Evolutionary conservation across 2,797 vertebrate species (phyloP).

Genomic region (Centropyge bicolor): DNA sequence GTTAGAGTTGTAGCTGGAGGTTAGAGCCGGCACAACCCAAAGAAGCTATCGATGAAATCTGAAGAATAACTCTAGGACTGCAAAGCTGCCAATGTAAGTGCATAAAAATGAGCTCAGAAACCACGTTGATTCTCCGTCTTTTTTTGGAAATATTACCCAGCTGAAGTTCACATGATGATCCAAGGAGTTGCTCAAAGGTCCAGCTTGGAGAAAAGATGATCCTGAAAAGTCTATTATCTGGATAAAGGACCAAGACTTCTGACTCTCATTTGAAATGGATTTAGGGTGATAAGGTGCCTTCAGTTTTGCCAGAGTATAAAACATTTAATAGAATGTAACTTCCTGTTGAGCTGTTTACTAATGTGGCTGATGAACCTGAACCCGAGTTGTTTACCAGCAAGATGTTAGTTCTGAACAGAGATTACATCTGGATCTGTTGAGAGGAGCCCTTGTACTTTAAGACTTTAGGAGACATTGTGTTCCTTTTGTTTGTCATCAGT

Average conservation of each 20-base stretch:
- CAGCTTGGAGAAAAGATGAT: conserved; percentile 16
- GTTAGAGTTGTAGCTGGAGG: conserved; percentile 37
- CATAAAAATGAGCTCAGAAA: conserved; percentile 6
- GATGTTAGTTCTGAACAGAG: too few species aligned
- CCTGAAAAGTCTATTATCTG: conserved; percentile 16
- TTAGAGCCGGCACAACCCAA: conserved; percentile 5
- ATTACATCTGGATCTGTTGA: conserved; percentile 17
- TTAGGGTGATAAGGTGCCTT: not conserved
- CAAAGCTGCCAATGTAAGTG: conserved; percentile 9
- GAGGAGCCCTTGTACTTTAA: not conserved
- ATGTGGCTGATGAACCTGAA: conserved; percentile 19
- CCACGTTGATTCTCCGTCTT: too few species aligned
- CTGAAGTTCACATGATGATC: conserved; percentile 18
- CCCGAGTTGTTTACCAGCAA: conserved; percentile 13
- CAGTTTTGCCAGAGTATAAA: not conserved
- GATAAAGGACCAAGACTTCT: conserved; percentile 8
- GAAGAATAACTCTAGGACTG: conserved; percentile 1
- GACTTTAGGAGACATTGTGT: conserved; percentile 13
- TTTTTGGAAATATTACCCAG: conserved; percentile 9
- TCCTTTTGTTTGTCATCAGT: conserved; percentile 19
- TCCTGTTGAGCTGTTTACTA: conserved; percentile 4
- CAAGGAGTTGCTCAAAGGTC: conserved; percentile 7
- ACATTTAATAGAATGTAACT: not conserved
- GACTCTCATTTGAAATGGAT: conserved; percentile 40
- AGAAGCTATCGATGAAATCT: conserved; percentile 41